Conservation (phyloP, 2,888 invertebrate species). For the Xylophagus ater region DNA sequence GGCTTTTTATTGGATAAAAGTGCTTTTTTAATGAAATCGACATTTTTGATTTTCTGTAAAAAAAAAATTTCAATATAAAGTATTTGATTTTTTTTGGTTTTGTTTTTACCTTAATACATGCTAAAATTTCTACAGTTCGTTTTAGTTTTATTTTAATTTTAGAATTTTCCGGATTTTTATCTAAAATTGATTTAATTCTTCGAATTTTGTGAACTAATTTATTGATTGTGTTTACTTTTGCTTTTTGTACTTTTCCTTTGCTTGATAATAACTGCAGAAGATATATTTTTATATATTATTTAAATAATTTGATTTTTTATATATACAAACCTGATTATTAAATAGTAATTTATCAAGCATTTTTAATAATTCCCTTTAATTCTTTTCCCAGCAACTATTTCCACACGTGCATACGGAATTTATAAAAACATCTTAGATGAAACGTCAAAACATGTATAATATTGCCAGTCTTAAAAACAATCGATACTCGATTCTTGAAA, state of each 20-base stretch:
- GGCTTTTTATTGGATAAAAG: slow-evolving; percentile 26
- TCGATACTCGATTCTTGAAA: too few relatives aligned
- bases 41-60: slow-evolving; percentile 24
- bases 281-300: neutral
- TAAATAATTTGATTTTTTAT: neutral
- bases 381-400: too few relatives aligned
- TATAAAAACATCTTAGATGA: too few relatives aligned
- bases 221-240: slow-evolving; percentile 28
- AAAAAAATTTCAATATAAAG: neutral
- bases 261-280: slow-evolving; percentile 29
- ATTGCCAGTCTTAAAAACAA: too few relatives aligned
- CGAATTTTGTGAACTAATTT: slow-evolving; percentile 33
- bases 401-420: too few relatives aligned
- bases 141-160: slow-evolving; percentile 26
- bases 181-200: slow-evolving; percentile 26
- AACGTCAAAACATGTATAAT: too few relatives aligned
- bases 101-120: slow-evolving; percentile 24
- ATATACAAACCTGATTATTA: slow-evolving; percentile 31
- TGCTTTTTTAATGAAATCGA: slow-evolving; percentile 26
- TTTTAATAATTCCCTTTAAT: slow-evolving; percentile 10
- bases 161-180: slow-evolving; percentile 26
- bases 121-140: slow-evolving; percentile 24
- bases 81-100: neutral
- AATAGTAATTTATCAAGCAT: slow-evolving; percentile 33
- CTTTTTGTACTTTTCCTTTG: slow-evolving; percentile 29